Base-by-base conservation (phyloP, 1,140 invertebrate species). In the Homalodisca vitripennis region DNA sequence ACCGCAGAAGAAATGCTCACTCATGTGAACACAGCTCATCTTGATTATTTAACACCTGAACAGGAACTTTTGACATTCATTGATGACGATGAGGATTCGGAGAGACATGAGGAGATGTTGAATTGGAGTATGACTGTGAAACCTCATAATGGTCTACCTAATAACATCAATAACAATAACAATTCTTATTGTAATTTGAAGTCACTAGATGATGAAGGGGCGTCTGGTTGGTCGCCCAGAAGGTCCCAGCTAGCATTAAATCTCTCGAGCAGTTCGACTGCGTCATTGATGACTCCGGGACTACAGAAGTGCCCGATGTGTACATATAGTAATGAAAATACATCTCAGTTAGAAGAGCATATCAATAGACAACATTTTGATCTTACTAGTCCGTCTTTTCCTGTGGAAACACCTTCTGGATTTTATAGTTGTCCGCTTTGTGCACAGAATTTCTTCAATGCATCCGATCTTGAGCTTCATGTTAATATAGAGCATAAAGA, bases 351-450 rank as follows among this genome's bases (percentile, higher is more conserved):
- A 57, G 89, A 93, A 79, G 89, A 92, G 74, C 93, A 95, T 81
- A 91, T 95, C 74, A 94, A 94, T 78, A 78, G 84, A 47, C 84
- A 86, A 74, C 93, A 95, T 79, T 91, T 94, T 80, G 92, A 94
- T 81, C 81, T 92, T 32, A 90, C 90, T 20, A 93, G 91, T 64
- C 89, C 89, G 27, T 88, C 87, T 31, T 84, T 88, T 75, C 81
- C 82, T 29, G 75, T 81, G n/a, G 79, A 80, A 63, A 80, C 81
- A n/a, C 77, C 81, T n/a, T 74, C 78, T 13, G 57, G 27, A 24
- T 75, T 75, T 24, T 73, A 83, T 67, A 82, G 81, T 69, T 93
- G 90, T 78, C 91, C 91, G 0, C 83, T 92, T 31, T 92, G 91
- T 77, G 81, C 88, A 71, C 85, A 85, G 71, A 86, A 86, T 46